A percentile compares a stretch with the other conserved stretches of the same genome.
These are phyloP conservation scores for Campylorhamphus procurvoides DNA, from an alignment of 2,113 vertebrate genomes.

Conservation along the genomic window DNA sequence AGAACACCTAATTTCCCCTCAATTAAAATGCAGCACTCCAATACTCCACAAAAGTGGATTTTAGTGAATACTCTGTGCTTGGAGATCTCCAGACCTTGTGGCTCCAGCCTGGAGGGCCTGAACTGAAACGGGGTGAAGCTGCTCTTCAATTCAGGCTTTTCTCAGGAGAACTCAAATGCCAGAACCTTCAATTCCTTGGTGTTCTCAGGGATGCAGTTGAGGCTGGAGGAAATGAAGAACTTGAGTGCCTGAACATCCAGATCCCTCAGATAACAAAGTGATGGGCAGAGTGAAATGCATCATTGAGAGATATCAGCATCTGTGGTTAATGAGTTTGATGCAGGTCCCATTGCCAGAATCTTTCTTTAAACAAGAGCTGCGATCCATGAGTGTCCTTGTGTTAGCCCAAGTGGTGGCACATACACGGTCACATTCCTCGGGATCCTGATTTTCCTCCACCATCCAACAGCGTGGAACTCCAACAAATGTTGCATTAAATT, in stretches of 20 bases:
- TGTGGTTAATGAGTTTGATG: neutral
- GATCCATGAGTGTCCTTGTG: neutral
- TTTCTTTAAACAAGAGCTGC: neutral
- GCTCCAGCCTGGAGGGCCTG: neutral
- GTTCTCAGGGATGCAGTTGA: neutral
- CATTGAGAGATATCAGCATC: neutral
- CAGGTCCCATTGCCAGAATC: neutral
- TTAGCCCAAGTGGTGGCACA: neutral
- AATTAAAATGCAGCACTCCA: neutral
- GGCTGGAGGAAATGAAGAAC: neutral
- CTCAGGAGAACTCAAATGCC: neutral
- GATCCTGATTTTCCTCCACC: neutral
- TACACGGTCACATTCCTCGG: neutral
- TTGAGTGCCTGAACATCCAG: neutral
- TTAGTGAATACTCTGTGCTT: neutral
- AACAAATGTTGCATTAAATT: slow-evolving; percentile 19
- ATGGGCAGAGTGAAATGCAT: neutral
- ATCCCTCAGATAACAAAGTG: neutral
- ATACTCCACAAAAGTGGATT: neutral
- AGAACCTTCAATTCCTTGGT: neutral
- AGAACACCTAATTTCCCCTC: neutral
- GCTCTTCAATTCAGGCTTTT: neutral
- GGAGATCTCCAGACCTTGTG: neutral
- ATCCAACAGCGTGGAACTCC: neutral
- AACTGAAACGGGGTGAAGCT: neutral